phyloP scores from a whole-genome alignment of 35 echinoderm and acorn worm species.

The Chiridota heheva region DNA sequence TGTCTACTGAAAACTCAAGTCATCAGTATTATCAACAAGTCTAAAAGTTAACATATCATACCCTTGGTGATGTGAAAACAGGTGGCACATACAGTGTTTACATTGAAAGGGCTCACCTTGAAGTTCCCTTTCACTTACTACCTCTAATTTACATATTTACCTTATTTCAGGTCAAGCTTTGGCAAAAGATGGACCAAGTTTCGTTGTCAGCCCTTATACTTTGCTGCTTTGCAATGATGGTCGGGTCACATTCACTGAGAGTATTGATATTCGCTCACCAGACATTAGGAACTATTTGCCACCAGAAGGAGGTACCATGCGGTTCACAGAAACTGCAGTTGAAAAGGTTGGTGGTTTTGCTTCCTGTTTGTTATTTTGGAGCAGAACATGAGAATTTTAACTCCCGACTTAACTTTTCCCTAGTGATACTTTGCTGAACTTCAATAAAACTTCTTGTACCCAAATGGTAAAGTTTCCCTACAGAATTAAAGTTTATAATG shows the following conservation, averaged over 20 bases:
- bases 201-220: conserved; percentile 89
- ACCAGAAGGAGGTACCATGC: conserved; percentile 64
- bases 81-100: not conserved
- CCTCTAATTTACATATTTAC: too few species aligned
- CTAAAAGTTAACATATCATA: too few species aligned
- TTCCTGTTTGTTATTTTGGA: too few species aligned
- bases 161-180: conserved; percentile 71
- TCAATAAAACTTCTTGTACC: too few species aligned
- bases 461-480: too few species aligned
- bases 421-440: too few species aligned
- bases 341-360: conserved; percentile 97
- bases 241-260: conserved; percentile 72
- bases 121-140: too few species aligned
- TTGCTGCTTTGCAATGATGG: conserved; percentile 71
- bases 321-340: conserved; percentile 70
- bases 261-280: conserved; percentile 56
- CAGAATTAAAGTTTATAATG: too few species aligned
- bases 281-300: conserved; percentile 77
- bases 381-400: too few species aligned
- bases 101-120: not conserved
- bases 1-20: too few species aligned
- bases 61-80: not conserved
- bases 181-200: conserved; percentile 71
- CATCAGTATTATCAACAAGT: too few species aligned
- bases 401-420: too few species aligned